Percentiles rank a stretch among this genome's conserved stretches.
phyloP scores from a whole-genome alignment of 2,113 vertebrate species.

The Rhynchomys soricoides region DNA sequence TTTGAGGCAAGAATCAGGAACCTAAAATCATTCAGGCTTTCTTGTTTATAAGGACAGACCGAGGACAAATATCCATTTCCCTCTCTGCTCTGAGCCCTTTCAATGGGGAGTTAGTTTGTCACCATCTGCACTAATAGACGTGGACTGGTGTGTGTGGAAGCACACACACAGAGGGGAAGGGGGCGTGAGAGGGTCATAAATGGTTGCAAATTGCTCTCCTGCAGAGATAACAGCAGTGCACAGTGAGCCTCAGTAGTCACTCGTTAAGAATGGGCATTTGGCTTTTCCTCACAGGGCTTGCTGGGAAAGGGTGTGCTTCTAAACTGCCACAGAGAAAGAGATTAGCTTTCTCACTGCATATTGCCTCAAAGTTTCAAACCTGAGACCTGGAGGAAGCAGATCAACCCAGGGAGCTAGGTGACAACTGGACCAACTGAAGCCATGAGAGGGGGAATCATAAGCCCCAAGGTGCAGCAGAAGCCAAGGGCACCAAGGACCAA shows the following conservation, averaged over 20 bases:
- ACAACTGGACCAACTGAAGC: not conserved
- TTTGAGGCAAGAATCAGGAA: constrained; percentile 80
- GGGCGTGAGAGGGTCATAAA: constrained; percentile 75
- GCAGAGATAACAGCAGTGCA: constrained; percentile 73
- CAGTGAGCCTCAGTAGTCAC: constrained; percentile 75
- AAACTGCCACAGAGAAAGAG: constrained; percentile 38
- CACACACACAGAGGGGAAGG: constrained; percentile 61
- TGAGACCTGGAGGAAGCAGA: not conserved
- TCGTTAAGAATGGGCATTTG: constrained; percentile 80
- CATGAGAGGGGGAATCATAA: not conserved
- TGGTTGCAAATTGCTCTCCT: constrained; percentile 81
- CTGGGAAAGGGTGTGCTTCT: constrained; percentile 49
- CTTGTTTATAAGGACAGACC: constrained; percentile 77
- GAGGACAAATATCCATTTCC: constrained; percentile 79
- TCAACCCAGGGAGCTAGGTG: not conserved
- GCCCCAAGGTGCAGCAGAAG: not conserved
- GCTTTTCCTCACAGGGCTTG: constrained; percentile 76
- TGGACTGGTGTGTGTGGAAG: constrained; percentile 74
- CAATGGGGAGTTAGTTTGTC: constrained; percentile 63
- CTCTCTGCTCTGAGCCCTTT: constrained; percentile 75
- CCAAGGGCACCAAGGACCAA: not conserved
- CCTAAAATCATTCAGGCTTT: constrained; percentile 76
- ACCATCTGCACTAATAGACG: constrained; percentile 80
- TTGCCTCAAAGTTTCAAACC: not conserved
- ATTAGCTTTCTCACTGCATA: not conserved